Evolutionary conservation across 2,113 vertebrate species (phyloP).

Genomic region (Vicugna pacos): DNA sequence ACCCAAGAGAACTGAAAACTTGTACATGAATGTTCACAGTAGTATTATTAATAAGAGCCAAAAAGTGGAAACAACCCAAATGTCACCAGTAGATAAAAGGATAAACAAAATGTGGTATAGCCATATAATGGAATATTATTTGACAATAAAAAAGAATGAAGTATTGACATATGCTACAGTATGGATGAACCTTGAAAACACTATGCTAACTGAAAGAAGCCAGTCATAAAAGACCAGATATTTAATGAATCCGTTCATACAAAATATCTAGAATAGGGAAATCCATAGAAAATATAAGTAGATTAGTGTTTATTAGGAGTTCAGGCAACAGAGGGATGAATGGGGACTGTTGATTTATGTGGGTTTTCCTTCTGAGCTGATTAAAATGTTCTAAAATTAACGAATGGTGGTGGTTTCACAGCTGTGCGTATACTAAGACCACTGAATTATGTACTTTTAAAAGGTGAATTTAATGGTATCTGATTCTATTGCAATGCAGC

Average conservation of each 20-base stretch:
- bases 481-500: neutral
- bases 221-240: neutral
- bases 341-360: neutral
- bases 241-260: neutral
- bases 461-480: neutral
- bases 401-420: neutral
- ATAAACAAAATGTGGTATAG: neutral
- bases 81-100: neutral
- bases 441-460: neutral
- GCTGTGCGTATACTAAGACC: neutral
- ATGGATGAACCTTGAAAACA: neutral
- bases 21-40: neutral
- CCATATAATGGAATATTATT: neutral
- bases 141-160: neutral
- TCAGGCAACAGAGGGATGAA: no score
- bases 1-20: neutral
- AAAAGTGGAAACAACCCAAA: neutral
- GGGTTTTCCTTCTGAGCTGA: neutral
- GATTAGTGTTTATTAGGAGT: neutral
- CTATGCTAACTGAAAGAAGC: neutral
- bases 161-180: neutral
- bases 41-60: neutral
- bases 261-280: neutral
- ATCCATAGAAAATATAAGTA: neutral
- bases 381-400: neutral